Evolutionary conservation across 2,113 vertebrate species (phyloP).

Genomic region (Danio rerio): DNA sequence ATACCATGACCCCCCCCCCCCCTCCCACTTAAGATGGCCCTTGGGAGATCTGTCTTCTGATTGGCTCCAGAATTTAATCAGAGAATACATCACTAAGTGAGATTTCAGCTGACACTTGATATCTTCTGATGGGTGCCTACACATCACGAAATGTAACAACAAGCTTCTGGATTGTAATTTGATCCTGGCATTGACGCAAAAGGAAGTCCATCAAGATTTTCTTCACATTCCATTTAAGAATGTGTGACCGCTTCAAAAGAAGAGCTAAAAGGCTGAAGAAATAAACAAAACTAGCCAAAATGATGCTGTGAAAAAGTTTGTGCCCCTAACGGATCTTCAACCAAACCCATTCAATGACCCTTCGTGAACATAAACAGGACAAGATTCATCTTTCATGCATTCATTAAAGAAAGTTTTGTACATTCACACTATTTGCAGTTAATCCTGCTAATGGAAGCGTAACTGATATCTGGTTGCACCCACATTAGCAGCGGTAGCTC

Average conservation of each 20-base stretch:
- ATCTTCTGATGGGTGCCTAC: background rate
- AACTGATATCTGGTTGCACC: slow-evolving; percentile 4
- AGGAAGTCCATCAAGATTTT: background rate
- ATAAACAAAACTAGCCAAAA: background rate
- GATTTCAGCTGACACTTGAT: background rate
- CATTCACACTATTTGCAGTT: background rate
- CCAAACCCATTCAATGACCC: background rate
- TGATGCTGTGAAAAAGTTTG: background rate
- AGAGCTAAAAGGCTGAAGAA: background rate
- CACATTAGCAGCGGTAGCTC: slow-evolving; percentile 21
- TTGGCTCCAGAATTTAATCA: slow-evolving; percentile 14
- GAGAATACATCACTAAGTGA: background rate
- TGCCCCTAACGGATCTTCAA: background rate
- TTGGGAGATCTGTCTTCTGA: slow-evolving; percentile 45
- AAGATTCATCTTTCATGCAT: background rate
- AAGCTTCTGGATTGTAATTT: background rate
- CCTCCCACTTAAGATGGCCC: slow-evolving; percentile 56
- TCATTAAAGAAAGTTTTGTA: background rate
- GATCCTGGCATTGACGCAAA: background rate
- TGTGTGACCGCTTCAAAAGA: background rate
- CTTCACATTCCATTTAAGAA: background rate
- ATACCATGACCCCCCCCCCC: slow-evolving; percentile 65
- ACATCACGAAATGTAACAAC: background rate
- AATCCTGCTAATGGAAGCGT: background rate
- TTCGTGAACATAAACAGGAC: background rate